Conservation (phyloP, 2,113 vertebrate genomes). For the Paracanthobrama guichenoti region DNA sequence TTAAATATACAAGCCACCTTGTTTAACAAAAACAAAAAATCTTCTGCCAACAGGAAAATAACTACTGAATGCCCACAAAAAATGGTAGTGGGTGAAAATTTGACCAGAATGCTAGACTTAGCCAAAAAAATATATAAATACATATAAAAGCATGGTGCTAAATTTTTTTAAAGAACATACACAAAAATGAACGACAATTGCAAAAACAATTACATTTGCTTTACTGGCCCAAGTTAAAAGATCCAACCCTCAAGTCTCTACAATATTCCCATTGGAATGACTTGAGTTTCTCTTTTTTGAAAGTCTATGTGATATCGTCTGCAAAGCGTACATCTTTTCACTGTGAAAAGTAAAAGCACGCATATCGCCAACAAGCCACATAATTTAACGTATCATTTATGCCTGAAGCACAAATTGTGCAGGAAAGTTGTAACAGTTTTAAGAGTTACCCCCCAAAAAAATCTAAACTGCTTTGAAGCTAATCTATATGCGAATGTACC, state of each 20-base stretch:
- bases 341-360: neutral
- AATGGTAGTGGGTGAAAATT: neutral
- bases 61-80: neutral
- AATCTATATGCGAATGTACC: no score
- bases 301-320: neutral
- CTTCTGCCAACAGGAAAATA: neutral
- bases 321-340: neutral
- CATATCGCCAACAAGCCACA: neutral
- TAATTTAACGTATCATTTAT: neutral
- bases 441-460: no score
- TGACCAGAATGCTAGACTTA: no score
- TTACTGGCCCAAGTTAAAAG: no score
- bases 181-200: no score
- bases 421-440: no score
- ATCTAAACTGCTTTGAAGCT: no score
- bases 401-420: neutral
- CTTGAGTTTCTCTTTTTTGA: neutral
- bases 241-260: neutral
- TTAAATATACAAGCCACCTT: constrained; percentile 18
- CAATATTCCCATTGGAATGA: neutral
- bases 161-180: no score
- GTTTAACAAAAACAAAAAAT: neutral
- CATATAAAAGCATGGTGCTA: no score
- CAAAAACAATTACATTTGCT: no score
- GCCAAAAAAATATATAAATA: no score